Percentiles rank a stretch among this genome's conserved stretches.
Evolutionary conservation across 1,140 invertebrate genomes (phyloP).

Genomic region (Drosophila fuyamai): DNA sequence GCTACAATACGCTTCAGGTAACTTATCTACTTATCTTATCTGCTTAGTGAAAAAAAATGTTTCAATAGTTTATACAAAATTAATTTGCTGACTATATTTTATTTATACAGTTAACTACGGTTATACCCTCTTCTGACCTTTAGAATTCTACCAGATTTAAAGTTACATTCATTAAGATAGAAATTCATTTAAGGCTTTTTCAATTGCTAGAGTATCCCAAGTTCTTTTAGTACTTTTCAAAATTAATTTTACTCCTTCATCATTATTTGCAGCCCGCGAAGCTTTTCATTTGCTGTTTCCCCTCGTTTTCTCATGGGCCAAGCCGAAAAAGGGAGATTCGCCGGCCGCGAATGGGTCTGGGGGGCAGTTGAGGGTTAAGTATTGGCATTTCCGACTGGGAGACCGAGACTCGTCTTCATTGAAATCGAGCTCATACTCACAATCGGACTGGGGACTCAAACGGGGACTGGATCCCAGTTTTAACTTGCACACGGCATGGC

Average conservation of each 20-base stretch:
- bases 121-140: no score
- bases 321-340: slow-evolving; percentile 30
- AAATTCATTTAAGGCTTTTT: no score
- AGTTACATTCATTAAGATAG: no score
- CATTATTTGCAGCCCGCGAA: slow-evolving; percentile 41
- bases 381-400: slow-evolving; percentile 74
- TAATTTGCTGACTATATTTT: no score
- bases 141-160: no score
- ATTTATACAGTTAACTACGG: no score
- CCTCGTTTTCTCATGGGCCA: slow-evolving; percentile 46
- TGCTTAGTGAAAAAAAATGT: no score
- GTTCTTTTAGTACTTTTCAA: background rate
- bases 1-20: background rate
- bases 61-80: no score
- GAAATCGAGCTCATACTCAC: slow-evolving; percentile 54
- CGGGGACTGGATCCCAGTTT: slow-evolving; percentile 31
- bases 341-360: slow-evolving; percentile 11
- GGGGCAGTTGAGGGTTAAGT: slow-evolving; percentile 46
- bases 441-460: slow-evolving; percentile 7
- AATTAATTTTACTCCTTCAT: slow-evolving; percentile 15
- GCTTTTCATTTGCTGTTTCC: slow-evolving; percentile 58
- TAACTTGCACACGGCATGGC: slow-evolving; percentile 63
- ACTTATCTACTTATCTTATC: no score
- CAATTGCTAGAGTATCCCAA: slow-evolving; percentile 13
- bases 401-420: slow-evolving; percentile 61